Base-by-base conservation (phyloP, 1,140 invertebrate species). In the Tribolium madens region DNA sequence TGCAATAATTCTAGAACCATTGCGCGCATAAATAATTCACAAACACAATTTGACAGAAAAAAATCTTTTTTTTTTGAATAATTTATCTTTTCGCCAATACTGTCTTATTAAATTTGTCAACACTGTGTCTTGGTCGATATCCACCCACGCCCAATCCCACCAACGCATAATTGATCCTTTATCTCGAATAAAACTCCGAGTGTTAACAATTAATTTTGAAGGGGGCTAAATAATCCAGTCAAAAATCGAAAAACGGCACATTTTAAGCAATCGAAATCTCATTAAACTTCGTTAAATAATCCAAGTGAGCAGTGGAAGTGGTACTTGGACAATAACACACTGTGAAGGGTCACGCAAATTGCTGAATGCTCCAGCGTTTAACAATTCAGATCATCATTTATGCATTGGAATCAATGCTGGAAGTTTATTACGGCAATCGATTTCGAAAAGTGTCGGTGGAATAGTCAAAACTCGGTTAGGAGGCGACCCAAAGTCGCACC, bases 401-500 rank as follows among this genome's bases (percentile, higher is more conserved):
- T 57, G 52, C 17, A 57, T 26, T n/a, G 17, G 17, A 57, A 57
- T 18, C 57, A 33, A 64, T 64, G 18, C 57, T 64, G 57, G 18
- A 57, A 17, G 52, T 57, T 64, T 64, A 42, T 64, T 57, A 57
- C 57, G 26, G 57, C 57, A 31, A 64, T 64, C 57, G 57, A 64
- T 33, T 64, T 33, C 21, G 26, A 33, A 33, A 26, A 14, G n/a
- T 64, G 57, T 57, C 57, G 57, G 6, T 26, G 31, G n/a, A 13
- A 64, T 33, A 12, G 57, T 64, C 57, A 64, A 64, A 64, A 64
- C 21, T 18, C 21, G 21, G 26, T 33, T 57, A 31, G 26, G 31
- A 1, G 18, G 9, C 26, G 57, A 64, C 57, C 21, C 18, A 10
- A 42, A 64, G 7, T 33, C 13, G 26, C 46, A 72, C 50, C 70